Percentiles rank a stretch among this genome's conserved stretches.
phyloP scores from a whole-genome alignment of 2,113 vertebrate genomes.

The Anarhynchus alexandrinus region DNA sequence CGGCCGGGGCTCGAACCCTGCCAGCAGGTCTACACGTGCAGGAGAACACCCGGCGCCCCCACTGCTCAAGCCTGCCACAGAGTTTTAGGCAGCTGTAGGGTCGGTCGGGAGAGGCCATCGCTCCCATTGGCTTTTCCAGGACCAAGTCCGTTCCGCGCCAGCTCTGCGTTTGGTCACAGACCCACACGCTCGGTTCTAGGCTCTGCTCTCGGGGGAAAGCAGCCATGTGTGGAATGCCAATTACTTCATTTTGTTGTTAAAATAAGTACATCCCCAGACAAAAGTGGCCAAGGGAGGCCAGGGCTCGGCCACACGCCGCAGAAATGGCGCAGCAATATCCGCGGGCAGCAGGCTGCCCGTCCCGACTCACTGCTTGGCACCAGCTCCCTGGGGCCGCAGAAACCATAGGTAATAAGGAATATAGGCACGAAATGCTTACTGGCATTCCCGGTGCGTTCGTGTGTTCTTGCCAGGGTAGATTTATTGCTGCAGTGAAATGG shows the following conservation, averaged over 20 bases:
- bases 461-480: neutral
- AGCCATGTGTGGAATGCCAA: neutral
- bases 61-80: fast-evolving
- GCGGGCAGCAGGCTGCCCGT: neutral
- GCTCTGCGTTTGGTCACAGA: fast-evolving
- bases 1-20: neutral
- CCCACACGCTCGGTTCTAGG: fast-evolving
- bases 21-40: neutral
- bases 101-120: fast-evolving
- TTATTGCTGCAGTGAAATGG: neutral
- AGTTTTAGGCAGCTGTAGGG: neutral
- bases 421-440: fast-evolving
- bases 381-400: neutral
- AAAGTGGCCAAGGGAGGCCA: neutral
- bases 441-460: fast-evolving
- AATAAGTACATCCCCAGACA: neutral
- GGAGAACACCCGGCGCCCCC: neutral
- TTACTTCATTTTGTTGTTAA: neutral
- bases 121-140: neutral
- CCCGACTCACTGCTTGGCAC: fast-evolving
- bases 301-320: neutral
- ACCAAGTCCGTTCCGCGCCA: neutral
- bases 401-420: neutral
- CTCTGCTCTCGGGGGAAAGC: neutral
- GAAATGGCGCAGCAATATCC: fast-evolving